These are phyloP conservation scores for Cephalophus harveyi DNA, from an alignment of 2,113 vertebrate species.

Conservation along the genomic window DNA sequence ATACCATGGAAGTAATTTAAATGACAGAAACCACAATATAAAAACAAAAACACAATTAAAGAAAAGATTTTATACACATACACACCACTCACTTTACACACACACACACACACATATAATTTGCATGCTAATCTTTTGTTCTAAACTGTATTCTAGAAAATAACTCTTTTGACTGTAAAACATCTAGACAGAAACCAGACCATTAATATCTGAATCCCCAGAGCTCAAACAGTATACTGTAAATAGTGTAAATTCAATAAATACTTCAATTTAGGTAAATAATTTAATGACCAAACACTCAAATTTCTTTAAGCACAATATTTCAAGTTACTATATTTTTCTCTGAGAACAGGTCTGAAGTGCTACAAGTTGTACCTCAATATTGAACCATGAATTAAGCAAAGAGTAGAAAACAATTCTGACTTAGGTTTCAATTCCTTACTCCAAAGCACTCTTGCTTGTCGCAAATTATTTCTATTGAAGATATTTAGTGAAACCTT, in stretches of 20 bases:
- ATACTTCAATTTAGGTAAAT: conserved; percentile 21
- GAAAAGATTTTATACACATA: neutral
- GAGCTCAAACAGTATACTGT: neutral
- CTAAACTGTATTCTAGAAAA: neutral
- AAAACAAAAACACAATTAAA: neutral
- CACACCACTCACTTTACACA: neutral
- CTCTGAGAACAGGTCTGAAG: neutral
- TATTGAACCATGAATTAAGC: neutral
- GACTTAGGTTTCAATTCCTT: neutral
- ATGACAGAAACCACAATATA: neutral
- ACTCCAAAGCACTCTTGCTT: neutral
- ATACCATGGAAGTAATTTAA: neutral
- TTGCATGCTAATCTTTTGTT: neutral
- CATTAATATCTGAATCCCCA: neutral
- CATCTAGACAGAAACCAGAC: neutral
- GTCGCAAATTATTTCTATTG: neutral
- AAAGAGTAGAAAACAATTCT: neutral
- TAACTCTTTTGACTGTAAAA: neutral
- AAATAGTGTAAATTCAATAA: neutral
- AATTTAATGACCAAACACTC: conserved; percentile 5
- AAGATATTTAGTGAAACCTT: neutral
- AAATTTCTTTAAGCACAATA: conserved; percentile 4
- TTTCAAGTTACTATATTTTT: conserved; percentile 26
- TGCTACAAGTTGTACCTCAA: neutral
- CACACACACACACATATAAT: neutral